Base-by-base conservation (phyloP, 2,113 vertebrate genomes). In the Coptodon rendalli region DNA sequence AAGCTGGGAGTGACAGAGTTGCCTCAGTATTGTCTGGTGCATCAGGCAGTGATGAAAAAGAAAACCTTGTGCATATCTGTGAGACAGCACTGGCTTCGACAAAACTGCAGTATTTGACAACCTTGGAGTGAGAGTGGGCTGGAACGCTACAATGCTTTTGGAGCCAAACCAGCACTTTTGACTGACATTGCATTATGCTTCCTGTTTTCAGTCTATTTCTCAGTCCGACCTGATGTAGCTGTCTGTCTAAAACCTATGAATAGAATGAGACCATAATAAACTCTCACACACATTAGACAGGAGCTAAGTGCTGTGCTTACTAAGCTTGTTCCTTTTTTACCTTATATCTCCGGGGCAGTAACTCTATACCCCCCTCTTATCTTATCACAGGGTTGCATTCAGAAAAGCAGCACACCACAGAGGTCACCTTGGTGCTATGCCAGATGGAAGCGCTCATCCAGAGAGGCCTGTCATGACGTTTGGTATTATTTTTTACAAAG, bases 401-500 rank as follows among this genome's bases (percentile, higher is more conserved):
- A 90, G 89, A 84, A 85, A 22, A 78, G 87, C 88, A 14, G 91
- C 82, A 53, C 82, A 71, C 83, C 83, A 87, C 87, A 92, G 87
- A 86, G 94, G 94, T 95, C 92, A 94, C 93, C 91, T 95, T 94
- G 93, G 87, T 80, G 84, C 71, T 82, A 61, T 71, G 56, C 83
- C 84, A 94, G 93, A 90, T 93, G 89, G 89, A 89, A 86, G 85
- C 86, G 29, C 88, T 88, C 48, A 84, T 88, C 89, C 53, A 78
- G 85, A 89, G 82, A 93, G 80, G 34, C 16, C 84, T 87, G 87
- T 50, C 80, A 83, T 81, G 56, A 88, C 27, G 17, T 91, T 78
- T 80, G 89, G 45, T n/a, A 52, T 78, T 52, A 29, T 78, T 81
- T 84, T 63, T 81, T 50, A 50, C 29, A 24, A 10, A 43, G 34